Evolutionary conservation across 2,113 vertebrate genomes (phyloP).

Genomic region (Mugil cephalus): DNA sequence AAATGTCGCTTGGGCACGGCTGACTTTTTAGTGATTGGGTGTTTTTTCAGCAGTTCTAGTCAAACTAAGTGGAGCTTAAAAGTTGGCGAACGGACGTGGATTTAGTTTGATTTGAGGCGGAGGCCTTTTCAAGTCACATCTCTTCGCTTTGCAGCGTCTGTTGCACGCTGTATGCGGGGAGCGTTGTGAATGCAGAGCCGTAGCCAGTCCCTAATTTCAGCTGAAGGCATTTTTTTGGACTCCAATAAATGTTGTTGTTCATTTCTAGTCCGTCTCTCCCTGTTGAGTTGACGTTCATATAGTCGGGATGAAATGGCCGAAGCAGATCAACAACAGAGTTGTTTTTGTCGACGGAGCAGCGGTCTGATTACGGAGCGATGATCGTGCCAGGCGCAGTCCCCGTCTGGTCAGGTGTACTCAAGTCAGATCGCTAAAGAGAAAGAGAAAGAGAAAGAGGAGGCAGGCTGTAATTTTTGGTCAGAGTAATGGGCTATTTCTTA

Average conservation of each 20-base stretch:
- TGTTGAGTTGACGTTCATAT: background rate
- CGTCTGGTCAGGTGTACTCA: slow-evolving; percentile 73
- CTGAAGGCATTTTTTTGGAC: slow-evolving; percentile 25
- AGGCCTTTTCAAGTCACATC: slow-evolving; percentile 27
- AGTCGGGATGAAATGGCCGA: background rate
- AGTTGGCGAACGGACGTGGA: slow-evolving; percentile 21
- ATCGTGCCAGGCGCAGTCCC: slow-evolving; percentile 48
- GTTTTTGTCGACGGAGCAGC: slow-evolving; percentile 31
- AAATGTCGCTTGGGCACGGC: slow-evolving; percentile 25
- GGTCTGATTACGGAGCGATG: slow-evolving; percentile 56
- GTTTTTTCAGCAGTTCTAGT: slow-evolving; percentile 1
- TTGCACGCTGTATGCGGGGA: slow-evolving; percentile 15
- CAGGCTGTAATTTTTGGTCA: slow-evolving; percentile 76
- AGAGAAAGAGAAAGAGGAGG: too few relatives aligned
- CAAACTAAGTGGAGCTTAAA: slow-evolving; percentile 27
- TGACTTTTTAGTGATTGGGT: slow-evolving; percentile 20
- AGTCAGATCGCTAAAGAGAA: slow-evolving; percentile 76
- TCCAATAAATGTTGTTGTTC: slow-evolving; percentile 19
- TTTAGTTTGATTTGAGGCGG: slow-evolving; percentile 12
- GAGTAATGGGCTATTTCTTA: slow-evolving; percentile 83
- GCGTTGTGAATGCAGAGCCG: background rate
- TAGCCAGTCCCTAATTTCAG: slow-evolving; percentile 14
- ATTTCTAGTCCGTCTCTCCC: background rate
- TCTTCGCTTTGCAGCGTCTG: slow-evolving; percentile 4
- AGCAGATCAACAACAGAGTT: slow-evolving; percentile 21